These are phyloP conservation scores for Laspeyria flexula DNA, from an alignment of 2,888 invertebrate species.

Conservation along the genomic window DNA sequence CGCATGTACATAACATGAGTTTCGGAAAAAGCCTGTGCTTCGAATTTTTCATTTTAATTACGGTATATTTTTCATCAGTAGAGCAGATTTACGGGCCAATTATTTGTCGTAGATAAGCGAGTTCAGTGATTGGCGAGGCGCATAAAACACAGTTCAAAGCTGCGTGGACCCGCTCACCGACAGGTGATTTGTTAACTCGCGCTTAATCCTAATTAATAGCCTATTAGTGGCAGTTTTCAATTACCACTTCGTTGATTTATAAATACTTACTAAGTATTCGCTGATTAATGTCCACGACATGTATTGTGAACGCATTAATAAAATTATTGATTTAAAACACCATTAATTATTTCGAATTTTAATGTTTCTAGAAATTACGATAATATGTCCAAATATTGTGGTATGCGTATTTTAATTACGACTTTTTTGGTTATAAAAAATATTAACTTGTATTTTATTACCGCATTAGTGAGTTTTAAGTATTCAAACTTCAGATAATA, in stretches of 20 bases:
- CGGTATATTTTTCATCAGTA: too few relatives aligned
- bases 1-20: too few relatives aligned
- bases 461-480: constrained; percentile 11
- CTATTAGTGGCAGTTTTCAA: constrained; percentile 81
- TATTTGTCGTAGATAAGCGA: constrained; percentile 39
- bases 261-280: constrained; percentile 46
- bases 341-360: constrained; percentile 35
- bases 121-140: constrained; percentile 29
- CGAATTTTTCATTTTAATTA: too few relatives aligned
- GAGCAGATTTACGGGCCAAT: constrained; percentile 27
- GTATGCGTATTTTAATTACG: constrained; percentile 22
- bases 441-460: constrained; percentile 15
- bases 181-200: constrained; percentile 74
- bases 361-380: constrained; percentile 27
- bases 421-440: constrained; percentile 30
- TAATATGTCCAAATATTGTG: constrained; percentile 25
- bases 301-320: constrained; percentile 64
- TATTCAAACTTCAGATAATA: constrained; percentile 14
- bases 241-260: constrained; percentile 80
- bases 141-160: constrained; percentile 54
- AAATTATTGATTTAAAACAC: constrained; percentile 50
- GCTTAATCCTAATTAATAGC: constrained; percentile 81
- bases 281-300: constrained; percentile 61
- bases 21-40: too few relatives aligned
- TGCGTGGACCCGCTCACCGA: constrained; percentile 52